Percentiles rank a stretch among this genome's conserved stretches.
phyloP scores from a whole-genome alignment of 2,113 vertebrate species.

The Geococcyx californianus region DNA sequence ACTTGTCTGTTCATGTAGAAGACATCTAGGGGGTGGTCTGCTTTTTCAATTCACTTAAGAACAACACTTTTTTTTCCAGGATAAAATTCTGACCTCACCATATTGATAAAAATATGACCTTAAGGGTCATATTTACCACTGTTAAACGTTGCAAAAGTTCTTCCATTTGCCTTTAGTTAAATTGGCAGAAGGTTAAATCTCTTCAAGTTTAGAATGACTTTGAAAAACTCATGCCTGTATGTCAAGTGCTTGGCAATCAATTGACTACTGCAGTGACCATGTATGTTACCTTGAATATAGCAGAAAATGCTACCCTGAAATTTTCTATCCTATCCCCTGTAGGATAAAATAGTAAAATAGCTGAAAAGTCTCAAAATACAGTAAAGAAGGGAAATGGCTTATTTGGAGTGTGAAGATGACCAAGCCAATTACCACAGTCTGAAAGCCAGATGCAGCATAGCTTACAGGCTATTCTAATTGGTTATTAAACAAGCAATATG shows the following conservation, averaged over 20 bases:
- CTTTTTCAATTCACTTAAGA: background rate
- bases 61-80: background rate
- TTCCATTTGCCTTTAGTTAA: background rate
- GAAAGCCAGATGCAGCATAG: background rate
- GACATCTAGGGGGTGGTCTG: background rate
- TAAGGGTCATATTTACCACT: background rate
- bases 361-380: background rate
- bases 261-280: background rate
- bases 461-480: background rate
- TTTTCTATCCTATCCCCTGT: background rate
- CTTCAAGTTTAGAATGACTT: constrained; percentile 24
- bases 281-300: background rate
- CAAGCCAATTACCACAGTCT: background rate
- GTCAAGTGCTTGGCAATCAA: constrained; percentile 13
- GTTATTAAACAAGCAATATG: background rate
- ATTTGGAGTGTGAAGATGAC: background rate
- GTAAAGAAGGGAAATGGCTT: background rate
- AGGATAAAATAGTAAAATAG: background rate
- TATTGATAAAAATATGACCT: background rate
- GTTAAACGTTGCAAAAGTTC: constrained; percentile 4
- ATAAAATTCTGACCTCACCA: background rate
- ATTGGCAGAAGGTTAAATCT: constrained; percentile 22
- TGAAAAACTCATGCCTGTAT: background rate
- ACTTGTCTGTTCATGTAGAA: background rate
- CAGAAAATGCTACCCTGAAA: background rate